These are phyloP conservation scores for Otus sunia DNA, from an alignment of 2,113 vertebrate genomes.

Conservation along the genomic window DNA sequence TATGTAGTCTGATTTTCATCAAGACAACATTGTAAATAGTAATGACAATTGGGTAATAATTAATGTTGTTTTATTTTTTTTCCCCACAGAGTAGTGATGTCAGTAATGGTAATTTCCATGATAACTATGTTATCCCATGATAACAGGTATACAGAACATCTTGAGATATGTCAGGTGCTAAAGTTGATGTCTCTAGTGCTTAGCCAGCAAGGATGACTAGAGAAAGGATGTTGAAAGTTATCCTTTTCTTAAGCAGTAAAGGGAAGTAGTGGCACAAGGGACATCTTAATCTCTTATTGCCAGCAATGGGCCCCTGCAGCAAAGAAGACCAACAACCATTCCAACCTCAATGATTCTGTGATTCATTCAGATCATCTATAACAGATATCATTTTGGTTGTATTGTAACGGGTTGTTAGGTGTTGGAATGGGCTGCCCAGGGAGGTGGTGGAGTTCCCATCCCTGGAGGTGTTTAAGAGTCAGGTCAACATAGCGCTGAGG, in stretches of 20 bases:
- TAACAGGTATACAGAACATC: rapidly evolving
- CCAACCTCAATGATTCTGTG: background rate
- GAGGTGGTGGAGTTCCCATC: too few relatives aligned
- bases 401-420: too few relatives aligned
- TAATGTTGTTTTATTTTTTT: background rate
- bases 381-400: background rate
- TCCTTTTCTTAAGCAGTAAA: background rate
- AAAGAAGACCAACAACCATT: background rate
- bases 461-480: too few relatives aligned
- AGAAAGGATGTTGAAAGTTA: background rate
- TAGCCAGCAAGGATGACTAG: background rate
- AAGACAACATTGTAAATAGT: background rate
- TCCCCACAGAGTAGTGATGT: rapidly evolving
- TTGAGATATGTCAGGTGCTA: background rate
- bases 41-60: background rate
- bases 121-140: background rate
- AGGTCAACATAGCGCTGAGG: too few relatives aligned
- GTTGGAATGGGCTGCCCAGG: too few relatives aligned
- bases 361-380: background rate
- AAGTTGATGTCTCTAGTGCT: background rate
- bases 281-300: background rate
- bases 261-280: background rate
- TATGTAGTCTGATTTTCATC: background rate
- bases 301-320: background rate
- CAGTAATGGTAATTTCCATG: background rate